phyloP scores from a whole-genome alignment of 2,888 invertebrate species.

The Romanomermis culicivorax region DNA sequence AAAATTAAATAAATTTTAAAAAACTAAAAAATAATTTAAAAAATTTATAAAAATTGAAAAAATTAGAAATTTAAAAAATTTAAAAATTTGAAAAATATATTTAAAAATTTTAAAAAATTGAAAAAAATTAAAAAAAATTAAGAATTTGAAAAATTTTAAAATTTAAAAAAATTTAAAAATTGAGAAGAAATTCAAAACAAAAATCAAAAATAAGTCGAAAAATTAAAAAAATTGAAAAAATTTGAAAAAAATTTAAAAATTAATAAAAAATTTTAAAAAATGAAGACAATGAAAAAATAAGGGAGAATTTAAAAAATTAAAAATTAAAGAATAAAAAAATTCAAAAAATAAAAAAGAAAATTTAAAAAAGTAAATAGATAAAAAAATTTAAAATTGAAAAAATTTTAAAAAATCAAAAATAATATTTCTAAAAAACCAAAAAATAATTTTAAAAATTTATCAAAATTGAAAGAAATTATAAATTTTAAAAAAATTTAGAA shows the following conservation, averaged over 20 bases:
- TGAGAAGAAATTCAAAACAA: not conserved
- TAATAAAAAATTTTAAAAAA: no score
- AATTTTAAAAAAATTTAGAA: no score
- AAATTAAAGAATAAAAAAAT: slow-evolving; percentile 1
- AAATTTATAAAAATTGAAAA: not conserved
- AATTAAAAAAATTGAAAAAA: not conserved
- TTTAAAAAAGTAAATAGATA: not conserved
- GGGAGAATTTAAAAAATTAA: no score
- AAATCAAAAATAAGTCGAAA: not conserved
- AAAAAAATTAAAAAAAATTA: slow-evolving; percentile 27
- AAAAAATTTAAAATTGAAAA: not conserved
- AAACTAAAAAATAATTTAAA: not conserved
- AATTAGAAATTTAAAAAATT: no score
- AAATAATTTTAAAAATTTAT: no score
- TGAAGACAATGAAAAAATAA: no score
- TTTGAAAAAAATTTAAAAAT: not conserved
- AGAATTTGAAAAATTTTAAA: slow-evolving; percentile 13
- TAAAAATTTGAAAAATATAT: no score
- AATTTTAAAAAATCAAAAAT: not conserved
- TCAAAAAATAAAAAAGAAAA: not conserved
- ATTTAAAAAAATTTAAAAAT: not conserved
- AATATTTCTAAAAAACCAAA: no score
- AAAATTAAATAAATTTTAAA: not conserved
- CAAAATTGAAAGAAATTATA: no score
- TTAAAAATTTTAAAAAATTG: no score